Evolutionary conservation across 37 sponge, comb jelly and placozoan genomes (phyloP).

Genomic region (Lycopodina hypogea): DNA sequence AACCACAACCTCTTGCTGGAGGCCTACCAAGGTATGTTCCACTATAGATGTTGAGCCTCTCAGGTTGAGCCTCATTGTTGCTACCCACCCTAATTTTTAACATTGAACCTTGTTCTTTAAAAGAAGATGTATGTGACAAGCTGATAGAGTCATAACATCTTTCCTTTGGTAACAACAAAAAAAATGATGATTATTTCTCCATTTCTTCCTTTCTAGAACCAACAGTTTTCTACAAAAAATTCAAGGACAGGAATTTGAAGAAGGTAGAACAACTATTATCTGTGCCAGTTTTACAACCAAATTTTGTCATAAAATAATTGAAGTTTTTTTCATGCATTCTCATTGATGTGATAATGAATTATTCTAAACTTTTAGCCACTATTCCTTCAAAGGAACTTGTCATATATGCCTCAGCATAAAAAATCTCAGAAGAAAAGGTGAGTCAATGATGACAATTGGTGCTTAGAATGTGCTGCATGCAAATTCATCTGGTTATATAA

Average conservation of each 20-base stretch:
- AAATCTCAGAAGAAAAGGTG: background rate
- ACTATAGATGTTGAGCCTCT: background rate
- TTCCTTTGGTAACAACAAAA: too few relatives aligned
- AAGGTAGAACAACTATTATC: slow-evolving; percentile 31
- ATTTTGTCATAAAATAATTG: too few relatives aligned
- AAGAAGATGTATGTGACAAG: too few relatives aligned
- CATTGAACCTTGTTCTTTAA: too few relatives aligned
- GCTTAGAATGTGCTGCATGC: too few relatives aligned
- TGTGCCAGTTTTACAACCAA: slow-evolving; percentile 1
- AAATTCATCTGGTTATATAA: too few relatives aligned
- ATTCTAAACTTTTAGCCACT: slow-evolving; percentile 47
- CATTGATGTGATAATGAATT: too few relatives aligned
- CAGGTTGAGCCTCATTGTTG: too few relatives aligned
- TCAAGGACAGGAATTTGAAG: slow-evolving; percentile 40
- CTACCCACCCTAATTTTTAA: too few relatives aligned
- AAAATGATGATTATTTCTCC: too few relatives aligned
- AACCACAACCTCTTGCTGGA: slow-evolving; percentile 65
- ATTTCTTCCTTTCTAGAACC: slow-evolving; percentile 35
- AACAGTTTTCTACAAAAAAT: slow-evolving; percentile 57
- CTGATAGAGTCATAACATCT: background rate
- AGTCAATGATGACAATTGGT: background rate
- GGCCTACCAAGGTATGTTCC: slow-evolving; percentile 66
- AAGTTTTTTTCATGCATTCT: too few relatives aligned
- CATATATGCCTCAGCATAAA: slow-evolving; percentile 58
- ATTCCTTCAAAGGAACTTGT: slow-evolving; percentile 65